Conservation (phyloP, 2,888 invertebrate genomes). For the Drosophila anomalata region DNA sequence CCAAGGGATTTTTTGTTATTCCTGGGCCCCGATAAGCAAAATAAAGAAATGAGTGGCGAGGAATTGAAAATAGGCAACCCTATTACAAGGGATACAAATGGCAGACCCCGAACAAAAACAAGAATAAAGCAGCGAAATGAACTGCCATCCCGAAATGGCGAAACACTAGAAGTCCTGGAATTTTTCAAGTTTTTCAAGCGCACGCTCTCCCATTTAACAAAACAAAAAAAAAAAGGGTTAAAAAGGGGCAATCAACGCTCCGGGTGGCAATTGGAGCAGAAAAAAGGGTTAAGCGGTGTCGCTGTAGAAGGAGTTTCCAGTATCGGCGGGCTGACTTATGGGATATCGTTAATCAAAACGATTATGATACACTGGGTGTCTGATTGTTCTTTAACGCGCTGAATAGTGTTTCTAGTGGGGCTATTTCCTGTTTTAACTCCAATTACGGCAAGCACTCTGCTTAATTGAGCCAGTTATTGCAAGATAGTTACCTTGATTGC, state of each 20-base stretch:
- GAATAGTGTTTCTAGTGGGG: constrained; percentile 1
- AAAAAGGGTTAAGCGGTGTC: constrained; percentile 1
- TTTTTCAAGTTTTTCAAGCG: constrained; percentile 27
- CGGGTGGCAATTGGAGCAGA: constrained; percentile 28
- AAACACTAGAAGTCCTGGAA: constrained; percentile 30
- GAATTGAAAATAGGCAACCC: constrained; percentile 65
- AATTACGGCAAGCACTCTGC: not conserved
- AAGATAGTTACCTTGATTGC: constrained; percentile 4
- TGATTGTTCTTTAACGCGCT: constrained; percentile 10
- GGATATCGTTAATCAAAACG: constrained; percentile 33
- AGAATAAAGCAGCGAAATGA: constrained; percentile 44
- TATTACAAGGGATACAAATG: constrained; percentile 28
- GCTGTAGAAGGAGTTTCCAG: constrained; percentile 1
- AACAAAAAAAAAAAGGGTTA: constrained; percentile 33
- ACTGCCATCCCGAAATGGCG: constrained; percentile 31
- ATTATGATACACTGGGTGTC: constrained; percentile 19
- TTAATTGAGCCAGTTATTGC: constrained; percentile 12
- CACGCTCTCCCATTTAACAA: constrained; percentile 20
- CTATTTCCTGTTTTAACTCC: not conserved
- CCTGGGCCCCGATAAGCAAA: constrained; percentile 62
- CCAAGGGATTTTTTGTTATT: constrained; percentile 25
- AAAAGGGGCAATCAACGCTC: constrained; percentile 43
- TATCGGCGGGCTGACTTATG: constrained; percentile 20
- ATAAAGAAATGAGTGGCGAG: constrained; percentile 67
- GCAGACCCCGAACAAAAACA: constrained; percentile 9